Evolutionary conservation across 2,888 invertebrate species (phyloP).

Genomic region (Drosophila recens): DNA sequence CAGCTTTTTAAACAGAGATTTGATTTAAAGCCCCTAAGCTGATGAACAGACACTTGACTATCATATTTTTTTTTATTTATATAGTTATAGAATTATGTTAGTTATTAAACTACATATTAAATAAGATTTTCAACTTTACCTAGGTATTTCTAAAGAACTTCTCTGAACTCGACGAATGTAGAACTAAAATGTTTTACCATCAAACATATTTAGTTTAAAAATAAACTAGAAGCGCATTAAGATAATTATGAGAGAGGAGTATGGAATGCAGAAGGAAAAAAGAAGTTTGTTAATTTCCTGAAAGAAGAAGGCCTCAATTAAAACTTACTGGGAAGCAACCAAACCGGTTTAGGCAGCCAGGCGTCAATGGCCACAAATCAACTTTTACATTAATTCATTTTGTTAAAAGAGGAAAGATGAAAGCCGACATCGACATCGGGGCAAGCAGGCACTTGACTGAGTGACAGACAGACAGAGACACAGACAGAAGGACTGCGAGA

Average conservation of each 20-base stretch:
- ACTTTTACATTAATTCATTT: slow-evolving; percentile 76
- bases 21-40: too few species aligned
- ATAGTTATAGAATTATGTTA: too few species aligned
- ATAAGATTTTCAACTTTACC: neutral
- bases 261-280: neutral
- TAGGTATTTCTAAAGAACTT: neutral
- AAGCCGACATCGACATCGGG: slow-evolving; percentile 12
- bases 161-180: neutral
- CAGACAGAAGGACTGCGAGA: slow-evolving; percentile 4
- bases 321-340: slow-evolving; percentile 58
- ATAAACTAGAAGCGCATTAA: neutral
- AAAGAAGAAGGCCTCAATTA: slow-evolving; percentile 61
- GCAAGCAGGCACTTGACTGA: slow-evolving; percentile 41
- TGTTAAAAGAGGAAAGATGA: slow-evolving; percentile 38
- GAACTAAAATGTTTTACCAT: neutral
- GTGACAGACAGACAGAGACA: slow-evolving; percentile 45
- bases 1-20: neutral
- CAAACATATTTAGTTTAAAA: neutral
- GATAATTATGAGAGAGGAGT: slow-evolving; percentile 8
- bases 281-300: slow-evolving; percentile 73
- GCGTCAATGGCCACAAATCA: slow-evolving; percentile 77
- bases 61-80: too few species aligned
- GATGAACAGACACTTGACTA: too few species aligned
- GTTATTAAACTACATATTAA: too few species aligned
- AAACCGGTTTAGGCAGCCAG: slow-evolving; percentile 44